Evolutionary conservation across 1,140 invertebrate species (phyloP).

Genomic region (Heliconius hermathena): DNA sequence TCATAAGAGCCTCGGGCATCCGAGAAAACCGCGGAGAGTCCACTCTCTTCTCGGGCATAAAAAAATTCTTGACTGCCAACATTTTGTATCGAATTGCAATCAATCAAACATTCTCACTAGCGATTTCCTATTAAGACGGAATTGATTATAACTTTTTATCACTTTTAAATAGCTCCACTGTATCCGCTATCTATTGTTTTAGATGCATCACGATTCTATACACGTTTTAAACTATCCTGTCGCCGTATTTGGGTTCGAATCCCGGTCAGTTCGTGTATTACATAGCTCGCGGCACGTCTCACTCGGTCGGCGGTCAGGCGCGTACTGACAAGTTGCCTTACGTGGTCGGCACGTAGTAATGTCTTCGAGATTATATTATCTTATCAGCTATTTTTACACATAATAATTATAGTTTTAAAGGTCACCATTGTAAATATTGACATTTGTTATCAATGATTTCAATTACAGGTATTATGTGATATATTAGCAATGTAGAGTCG

Average conservation of each 20-base stretch:
- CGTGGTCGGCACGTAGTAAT: slow-evolving; percentile 30
- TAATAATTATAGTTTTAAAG: slow-evolving; percentile 29
- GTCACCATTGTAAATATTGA: slow-evolving; percentile 31
- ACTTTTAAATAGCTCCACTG: slow-evolving; percentile 33
- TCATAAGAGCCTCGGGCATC: slow-evolving; percentile 86
- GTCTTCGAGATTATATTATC: slow-evolving; percentile 48
- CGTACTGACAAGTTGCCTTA: slow-evolving; percentile 48
- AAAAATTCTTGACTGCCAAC: slow-evolving; percentile 86
- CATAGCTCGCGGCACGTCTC: slow-evolving; percentile 46
- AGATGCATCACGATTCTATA: slow-evolving; percentile 54
- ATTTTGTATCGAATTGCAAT: slow-evolving; percentile 54
- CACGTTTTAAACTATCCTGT: slow-evolving; percentile 50
- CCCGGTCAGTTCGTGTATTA: slow-evolving; percentile 32
- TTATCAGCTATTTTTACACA: slow-evolving; percentile 54
- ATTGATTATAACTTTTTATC: slow-evolving; percentile 34
- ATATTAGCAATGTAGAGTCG: neutral
- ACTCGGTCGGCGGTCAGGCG: slow-evolving; percentile 29
- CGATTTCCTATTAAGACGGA: slow-evolving; percentile 30
- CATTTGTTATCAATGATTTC: slow-evolving; percentile 3
- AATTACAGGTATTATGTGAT: neutral
- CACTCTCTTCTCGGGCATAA: slow-evolving; percentile 85
- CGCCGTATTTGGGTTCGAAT: slow-evolving; percentile 45
- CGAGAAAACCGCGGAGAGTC: slow-evolving; percentile 81
- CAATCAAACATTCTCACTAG: neutral
- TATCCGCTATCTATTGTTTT: slow-evolving; percentile 37